Percentiles rank a stretch among this genome's conserved stretches.
Conservation (phyloP, 2,113 vertebrate species). For the Hippocampus barbouri region DNA sequence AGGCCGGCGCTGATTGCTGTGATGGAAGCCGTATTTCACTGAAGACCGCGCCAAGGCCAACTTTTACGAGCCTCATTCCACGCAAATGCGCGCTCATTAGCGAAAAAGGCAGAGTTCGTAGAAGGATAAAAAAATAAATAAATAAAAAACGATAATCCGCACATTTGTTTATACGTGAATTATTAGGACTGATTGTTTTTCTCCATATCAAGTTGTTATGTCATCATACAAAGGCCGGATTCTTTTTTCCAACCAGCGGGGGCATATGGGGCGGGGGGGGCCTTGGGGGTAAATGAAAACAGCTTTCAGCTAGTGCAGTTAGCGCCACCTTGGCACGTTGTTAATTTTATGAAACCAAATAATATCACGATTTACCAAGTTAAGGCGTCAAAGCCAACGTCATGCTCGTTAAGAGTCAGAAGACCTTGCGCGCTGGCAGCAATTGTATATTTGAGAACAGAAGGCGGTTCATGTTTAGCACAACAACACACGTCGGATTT, state of each 20-base stretch:
- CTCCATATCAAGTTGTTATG: neutral
- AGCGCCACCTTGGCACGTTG: neutral
- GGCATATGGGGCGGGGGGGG: neutral
- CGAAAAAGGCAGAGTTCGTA: neutral
- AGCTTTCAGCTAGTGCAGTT: neutral
- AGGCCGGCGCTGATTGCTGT: slow-evolving; percentile 72
- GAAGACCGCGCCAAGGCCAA: slow-evolving; percentile 53
- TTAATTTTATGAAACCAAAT: neutral
- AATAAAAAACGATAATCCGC: slow-evolving; percentile 7
- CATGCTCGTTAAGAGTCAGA: neutral
- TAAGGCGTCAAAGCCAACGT: neutral
- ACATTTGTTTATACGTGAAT: slow-evolving; percentile 25
- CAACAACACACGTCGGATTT: too few relatives aligned
- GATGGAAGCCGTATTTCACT: slow-evolving; percentile 65
- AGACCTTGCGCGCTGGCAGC: too few relatives aligned
- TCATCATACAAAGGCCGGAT: neutral
- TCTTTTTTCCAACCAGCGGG: neutral
- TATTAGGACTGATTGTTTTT: slow-evolving; percentile 28
- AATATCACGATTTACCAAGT: neutral
- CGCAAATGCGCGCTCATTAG: slow-evolving; percentile 54
- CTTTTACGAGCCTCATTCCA: slow-evolving; percentile 59
- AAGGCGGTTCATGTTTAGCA: too few relatives aligned
- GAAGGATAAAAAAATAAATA: neutral
- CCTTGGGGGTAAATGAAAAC: neutral
- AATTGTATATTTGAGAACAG: too few relatives aligned